Conservation (phyloP, 2,888 invertebrate species). For the Harpalus rubripes region DNA sequence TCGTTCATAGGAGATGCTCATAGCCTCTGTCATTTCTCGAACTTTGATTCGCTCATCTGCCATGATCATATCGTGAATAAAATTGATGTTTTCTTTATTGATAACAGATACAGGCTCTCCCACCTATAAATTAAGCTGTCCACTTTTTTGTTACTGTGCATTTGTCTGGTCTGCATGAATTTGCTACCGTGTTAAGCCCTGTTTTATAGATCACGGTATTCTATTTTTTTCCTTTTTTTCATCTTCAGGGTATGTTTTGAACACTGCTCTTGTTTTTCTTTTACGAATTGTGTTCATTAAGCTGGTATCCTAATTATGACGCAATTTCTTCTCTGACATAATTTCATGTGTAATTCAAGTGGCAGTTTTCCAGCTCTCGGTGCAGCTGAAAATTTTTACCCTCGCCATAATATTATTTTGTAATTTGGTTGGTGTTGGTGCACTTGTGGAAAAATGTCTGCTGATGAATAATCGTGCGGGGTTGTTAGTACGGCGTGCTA, state of each 20-base stretch:
- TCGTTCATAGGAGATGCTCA: too few species aligned
- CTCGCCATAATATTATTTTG: slow-evolving; percentile 26
- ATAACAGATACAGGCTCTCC: too few species aligned
- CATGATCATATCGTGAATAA: too few species aligned
- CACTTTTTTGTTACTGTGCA: too few species aligned
- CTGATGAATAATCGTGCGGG: slow-evolving; percentile 5
- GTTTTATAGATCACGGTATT: too few species aligned
- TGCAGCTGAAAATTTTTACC: slow-evolving; percentile 14
- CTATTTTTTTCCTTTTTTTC: too few species aligned
- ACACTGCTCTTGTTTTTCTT: background rate
- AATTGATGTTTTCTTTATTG: too few species aligned
- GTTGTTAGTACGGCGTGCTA: background rate
- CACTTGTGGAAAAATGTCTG: slow-evolving; percentile 29
- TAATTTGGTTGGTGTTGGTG: slow-evolving; percentile 20
- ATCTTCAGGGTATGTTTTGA: background rate
- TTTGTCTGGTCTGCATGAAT: too few species aligned
- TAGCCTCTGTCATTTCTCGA: too few species aligned
- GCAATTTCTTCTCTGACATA: background rate
- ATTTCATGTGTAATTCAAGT: slow-evolving; percentile 6
- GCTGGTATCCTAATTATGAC: background rate
- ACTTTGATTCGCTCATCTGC: too few species aligned
- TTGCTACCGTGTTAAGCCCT: too few species aligned
- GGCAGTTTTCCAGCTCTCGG: background rate
- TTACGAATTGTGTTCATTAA: background rate
- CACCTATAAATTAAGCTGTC: too few species aligned